These are phyloP conservation scores for Antheraea assamensis DNA, from an alignment of 2,888 invertebrate species.

Conservation along the genomic window DNA sequence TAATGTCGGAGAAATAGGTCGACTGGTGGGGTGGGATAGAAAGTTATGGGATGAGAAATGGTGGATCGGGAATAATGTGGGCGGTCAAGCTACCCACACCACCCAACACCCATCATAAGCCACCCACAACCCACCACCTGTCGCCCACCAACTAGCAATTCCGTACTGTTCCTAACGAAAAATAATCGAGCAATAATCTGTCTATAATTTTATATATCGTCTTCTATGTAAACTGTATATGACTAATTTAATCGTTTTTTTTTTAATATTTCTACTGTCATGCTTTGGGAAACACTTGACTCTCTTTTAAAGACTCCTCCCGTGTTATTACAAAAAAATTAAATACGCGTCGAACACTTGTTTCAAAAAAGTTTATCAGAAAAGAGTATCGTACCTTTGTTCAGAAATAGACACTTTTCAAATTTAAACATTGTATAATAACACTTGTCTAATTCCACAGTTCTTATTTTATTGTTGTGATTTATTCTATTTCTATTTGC, in stretches of 20 bases:
- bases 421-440: no score
- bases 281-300: neutral
- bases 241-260: neutral
- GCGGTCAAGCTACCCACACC: slow-evolving; percentile 25
- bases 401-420: no score
- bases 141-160: slow-evolving; percentile 3
- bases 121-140: slow-evolving; percentile 18
- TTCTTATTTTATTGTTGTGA: no score
- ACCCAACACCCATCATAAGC: slow-evolving; percentile 5
- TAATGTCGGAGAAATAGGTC: slow-evolving; percentile 22
- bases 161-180: slow-evolving; percentile 9
- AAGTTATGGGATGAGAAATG: slow-evolving; percentile 19
- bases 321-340: no score
- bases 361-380: no score
- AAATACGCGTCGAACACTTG: no score
- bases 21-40: slow-evolving; percentile 20
- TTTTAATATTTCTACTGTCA: neutral
- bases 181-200: slow-evolving; percentile 14
- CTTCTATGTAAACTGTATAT: neutral
- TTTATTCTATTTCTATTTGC: no score
- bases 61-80: slow-evolving; percentile 22
- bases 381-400: no score
- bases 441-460: no score
- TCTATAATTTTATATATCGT: slow-evolving; percentile 15
- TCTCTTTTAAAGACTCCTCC: neutral